These are phyloP conservation scores for Heterodera carotae DNA, from an alignment of 1,140 invertebrate genomes.

Conservation along the genomic window DNA sequence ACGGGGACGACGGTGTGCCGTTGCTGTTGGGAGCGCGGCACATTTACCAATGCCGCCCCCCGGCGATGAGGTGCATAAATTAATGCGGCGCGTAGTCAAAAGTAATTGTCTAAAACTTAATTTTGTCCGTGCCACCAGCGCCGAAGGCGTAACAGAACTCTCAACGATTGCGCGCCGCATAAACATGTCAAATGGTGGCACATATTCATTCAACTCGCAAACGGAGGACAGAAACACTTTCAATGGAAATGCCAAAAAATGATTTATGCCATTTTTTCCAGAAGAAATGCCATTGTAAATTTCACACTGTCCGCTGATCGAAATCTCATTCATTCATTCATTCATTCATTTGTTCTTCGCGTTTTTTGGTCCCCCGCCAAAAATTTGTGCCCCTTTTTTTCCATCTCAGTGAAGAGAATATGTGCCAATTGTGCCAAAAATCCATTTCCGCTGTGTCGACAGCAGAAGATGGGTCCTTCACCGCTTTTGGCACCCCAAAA, in stretches of 20 bases:
- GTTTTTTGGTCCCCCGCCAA: not conserved
- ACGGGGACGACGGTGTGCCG: too few species aligned
- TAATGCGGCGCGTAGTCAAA: not conserved
- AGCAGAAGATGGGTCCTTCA: not conserved
- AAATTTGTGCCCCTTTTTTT: not conserved
- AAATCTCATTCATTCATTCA: too few species aligned
- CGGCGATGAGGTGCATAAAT: conserved; percentile 3
- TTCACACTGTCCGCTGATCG: too few species aligned
- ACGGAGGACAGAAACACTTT: not conserved
- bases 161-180: too few species aligned
- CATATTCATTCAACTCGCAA: not conserved
- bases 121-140: not conserved
- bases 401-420: not conserved
- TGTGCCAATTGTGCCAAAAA: conserved; percentile 1
- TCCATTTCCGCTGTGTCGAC: not conserved
- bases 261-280: not conserved
- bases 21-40: too few species aligned
- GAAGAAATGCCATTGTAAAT: not conserved
- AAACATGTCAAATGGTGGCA: too few species aligned
- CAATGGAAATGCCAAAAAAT: not conserved
- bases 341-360: not conserved
- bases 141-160: not conserved
- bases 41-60: not conserved
- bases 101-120: not conserved
- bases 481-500: not conserved